Evolutionary conservation across 2,888 invertebrate species (phyloP), one percentile per base, ranked within the genome.

Genomic region (Drosophila hawaiiensis): DNA sequence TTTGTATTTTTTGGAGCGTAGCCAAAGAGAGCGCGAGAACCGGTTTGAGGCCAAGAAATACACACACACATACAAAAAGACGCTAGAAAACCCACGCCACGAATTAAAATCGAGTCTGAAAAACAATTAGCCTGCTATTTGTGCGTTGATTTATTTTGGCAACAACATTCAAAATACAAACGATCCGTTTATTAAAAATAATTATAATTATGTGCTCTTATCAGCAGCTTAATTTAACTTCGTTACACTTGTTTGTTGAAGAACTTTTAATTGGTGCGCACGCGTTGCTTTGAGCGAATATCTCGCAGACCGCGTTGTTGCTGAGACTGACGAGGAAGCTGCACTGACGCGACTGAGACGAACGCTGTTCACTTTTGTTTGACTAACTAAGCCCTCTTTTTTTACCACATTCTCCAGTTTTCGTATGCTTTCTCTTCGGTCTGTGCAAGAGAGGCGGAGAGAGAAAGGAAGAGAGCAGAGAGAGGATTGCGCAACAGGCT

Each of bases 41-140:
- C 85, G 85, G 85, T 85, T 85, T 68, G 47, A 3, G 54, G 56
- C 74, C 69, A 72, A 86, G 86, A 90, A 86, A 90, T 74, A 76
- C 79, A 73, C 50, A 63, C 68, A 74, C 74, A 76, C 73, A 72
- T 74, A 68, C 75, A 47, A 9, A 25, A 9, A 47, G 16, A 47
- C 16, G 9, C 47, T 16, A 77, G 73, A 81, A 78, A 61, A 69
- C 78, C 78, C 81, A 72, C 73, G 76, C 76, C 75, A 68, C 76
- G 39, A 75, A 76, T 56, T 49, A 66, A 69, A 66, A 69, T 68
- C 53, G 60, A 67, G 59, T 63, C 52, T 62, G 53, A 49, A 70
- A 82, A 81, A 72, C 39, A 82, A 78, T 81, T 78, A 53, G 62
- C 37, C 6, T 58, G 41, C 54, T 70, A 28, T 83, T 74, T 56